Percentiles rank a stretch among this genome's conserved stretches.
These are phyloP conservation scores for Chaetops frenatus DNA, from an alignment of 2,113 vertebrate genomes.

Conservation along the genomic window DNA sequence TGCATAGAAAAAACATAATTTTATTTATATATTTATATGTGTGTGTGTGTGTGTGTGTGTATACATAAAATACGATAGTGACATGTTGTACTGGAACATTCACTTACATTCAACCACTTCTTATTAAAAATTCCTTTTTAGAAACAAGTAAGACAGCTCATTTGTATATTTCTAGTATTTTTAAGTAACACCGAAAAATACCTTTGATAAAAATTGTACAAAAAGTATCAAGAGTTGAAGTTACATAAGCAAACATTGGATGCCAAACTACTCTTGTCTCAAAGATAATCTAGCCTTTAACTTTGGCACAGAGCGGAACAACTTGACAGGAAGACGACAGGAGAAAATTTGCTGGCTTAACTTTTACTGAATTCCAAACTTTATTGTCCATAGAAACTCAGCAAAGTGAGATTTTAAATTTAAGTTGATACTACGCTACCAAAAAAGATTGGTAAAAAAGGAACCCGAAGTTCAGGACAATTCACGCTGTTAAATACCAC, in stretches of 20 bases:
- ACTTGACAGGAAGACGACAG: neutral
- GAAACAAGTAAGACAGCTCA: neutral
- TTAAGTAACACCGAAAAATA: neutral
- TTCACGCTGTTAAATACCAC: neutral
- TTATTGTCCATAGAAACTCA: neutral
- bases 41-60: no score
- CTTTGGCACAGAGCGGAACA: neutral
- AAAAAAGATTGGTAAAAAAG: neutral
- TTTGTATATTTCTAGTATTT: neutral
- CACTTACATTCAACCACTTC: neutral
- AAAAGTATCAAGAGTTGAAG: neutral
- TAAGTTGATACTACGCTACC: neutral
- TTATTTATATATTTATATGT: no score
- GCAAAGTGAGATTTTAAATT: neutral
- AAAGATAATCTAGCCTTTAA: neutral
- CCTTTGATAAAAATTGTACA: neutral
- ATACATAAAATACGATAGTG: no score
- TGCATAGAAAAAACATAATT: neutral
- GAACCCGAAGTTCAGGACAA: neutral
- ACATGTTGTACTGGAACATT: neutral
- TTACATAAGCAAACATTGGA: neutral
- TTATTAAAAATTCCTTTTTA: neutral
- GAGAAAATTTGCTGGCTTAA: neutral
- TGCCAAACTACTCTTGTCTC: neutral
- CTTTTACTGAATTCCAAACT: neutral